phyloP scores from a whole-genome alignment of 2,888 invertebrate genomes.

The Polyommatus icarus region DNA sequence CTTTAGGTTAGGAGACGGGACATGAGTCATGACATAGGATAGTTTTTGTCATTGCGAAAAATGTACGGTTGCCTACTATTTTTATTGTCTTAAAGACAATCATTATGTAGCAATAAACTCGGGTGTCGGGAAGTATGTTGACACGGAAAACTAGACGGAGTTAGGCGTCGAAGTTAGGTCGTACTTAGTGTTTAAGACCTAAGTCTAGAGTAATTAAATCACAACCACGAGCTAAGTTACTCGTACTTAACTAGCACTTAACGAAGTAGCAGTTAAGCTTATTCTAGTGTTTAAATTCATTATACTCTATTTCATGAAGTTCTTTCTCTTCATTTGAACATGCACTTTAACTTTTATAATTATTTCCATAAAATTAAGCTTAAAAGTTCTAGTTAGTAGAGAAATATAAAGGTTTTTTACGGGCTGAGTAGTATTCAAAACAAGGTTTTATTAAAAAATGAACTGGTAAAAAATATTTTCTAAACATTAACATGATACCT shows the following conservation, averaged over 20 bases:
- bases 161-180: constrained; percentile 11
- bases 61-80: too few relatives aligned
- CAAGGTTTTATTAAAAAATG: too few relatives aligned
- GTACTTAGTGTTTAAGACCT: constrained; percentile 9
- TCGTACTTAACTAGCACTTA: constrained; percentile 16
- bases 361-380: not conserved
- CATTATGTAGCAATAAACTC: not conserved
- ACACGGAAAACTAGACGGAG: not conserved
- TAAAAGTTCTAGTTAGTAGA: too few relatives aligned
- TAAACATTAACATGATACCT: too few relatives aligned
- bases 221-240: not conserved
- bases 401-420: too few relatives aligned
- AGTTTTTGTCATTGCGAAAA: too few relatives aligned
- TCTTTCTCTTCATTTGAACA: not conserved
- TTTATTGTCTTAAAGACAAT: not conserved
- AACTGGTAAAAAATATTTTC: too few relatives aligned
- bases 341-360: not conserved
- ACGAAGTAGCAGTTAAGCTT: constrained; percentile 19
- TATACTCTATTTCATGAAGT: not conserved
- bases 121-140: not conserved
- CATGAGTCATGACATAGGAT: too few relatives aligned
- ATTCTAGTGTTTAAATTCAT: constrained; percentile 8
- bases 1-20: too few relatives aligned
- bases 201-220: constrained; percentile 21
- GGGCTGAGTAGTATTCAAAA: too few relatives aligned